These are phyloP conservation scores for Cephus cinctus DNA, from an alignment of 1,140 invertebrate genomes.

Conservation along the genomic window DNA sequence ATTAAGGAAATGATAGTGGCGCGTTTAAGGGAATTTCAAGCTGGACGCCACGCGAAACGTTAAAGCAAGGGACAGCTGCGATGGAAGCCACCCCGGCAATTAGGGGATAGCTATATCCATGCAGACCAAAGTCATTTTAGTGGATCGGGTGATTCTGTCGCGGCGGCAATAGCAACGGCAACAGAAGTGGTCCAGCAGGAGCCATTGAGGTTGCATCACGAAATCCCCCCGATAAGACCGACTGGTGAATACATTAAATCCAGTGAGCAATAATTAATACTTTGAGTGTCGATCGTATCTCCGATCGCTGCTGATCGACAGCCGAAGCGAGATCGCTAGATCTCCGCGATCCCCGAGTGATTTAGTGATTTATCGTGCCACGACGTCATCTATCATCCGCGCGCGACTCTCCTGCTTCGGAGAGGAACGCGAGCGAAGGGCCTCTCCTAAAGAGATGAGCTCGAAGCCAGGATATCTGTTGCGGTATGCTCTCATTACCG, in stretches of 20 bases:
- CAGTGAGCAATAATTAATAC: constrained; percentile 34
- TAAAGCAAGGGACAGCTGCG: neutral
- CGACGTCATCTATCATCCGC: constrained; percentile 4
- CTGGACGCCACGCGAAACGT: neutral
- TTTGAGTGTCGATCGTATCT: constrained; percentile 33
- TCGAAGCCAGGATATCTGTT: neutral
- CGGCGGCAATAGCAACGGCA: too few relatives aligned
- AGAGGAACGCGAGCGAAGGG: too few relatives aligned
- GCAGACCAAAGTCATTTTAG: too few relatives aligned
- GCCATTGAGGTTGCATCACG: too few relatives aligned
- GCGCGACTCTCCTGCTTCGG: too few relatives aligned
- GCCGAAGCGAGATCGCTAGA: constrained; percentile 1
- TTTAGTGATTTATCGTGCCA: constrained; percentile 7
- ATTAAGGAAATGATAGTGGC: neutral
- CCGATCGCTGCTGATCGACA: constrained; percentile 3
- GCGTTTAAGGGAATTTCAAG: neutral
- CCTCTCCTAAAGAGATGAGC: neutral
- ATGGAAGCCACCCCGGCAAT: too few relatives aligned
- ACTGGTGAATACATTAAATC: constrained; percentile 6
- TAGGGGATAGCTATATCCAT: too few relatives aligned
- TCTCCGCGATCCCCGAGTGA: constrained; percentile 3
- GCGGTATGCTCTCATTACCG: constrained; percentile 5
- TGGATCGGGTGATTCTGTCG: too few relatives aligned
- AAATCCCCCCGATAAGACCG: too few relatives aligned
- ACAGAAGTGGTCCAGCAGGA: too few relatives aligned